Base-by-base conservation (phyloP, 2,797 vertebrate species). In the Halcyon leucocephala region DNA sequence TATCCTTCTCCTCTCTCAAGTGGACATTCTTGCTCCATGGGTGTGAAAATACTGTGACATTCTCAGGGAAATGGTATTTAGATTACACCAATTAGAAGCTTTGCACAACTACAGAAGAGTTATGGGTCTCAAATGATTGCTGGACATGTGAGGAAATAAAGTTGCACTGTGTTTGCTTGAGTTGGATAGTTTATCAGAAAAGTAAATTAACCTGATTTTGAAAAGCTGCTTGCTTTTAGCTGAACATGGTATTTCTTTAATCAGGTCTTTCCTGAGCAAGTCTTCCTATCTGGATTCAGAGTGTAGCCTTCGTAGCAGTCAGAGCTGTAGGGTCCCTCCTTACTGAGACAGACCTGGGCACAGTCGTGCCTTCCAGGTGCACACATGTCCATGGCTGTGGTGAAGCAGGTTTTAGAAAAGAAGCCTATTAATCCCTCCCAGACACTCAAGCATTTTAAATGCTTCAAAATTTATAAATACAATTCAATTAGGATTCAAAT, bases 281-380 rank as follows among this genome's bases (percentile, higher is more conserved):
- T 99, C 94, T 98, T 99, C 97, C 96, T 97, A 96, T 99, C 99
- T 66, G 95, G 85, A 73, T 99, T 99, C 94, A 99, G 94, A 62
- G 96, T 82, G 35, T 98, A 99, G n/a, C 99, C 99, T 19, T 95
- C 87, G 3, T 94, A 97, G 97, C 99, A 99, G 90, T 96, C 97
- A 80, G 99, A 99, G 96, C 92, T 95, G 92, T 98, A 98, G 13
- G 98, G 98, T 65, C 97, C 96, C 9, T 89, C 97, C 5, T 84
- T 98, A 33, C 97, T 98, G 95, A 99, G 97, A 95, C 99, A 99
- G 74, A 99, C 92, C 51, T 99, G 99, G 58, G 99, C 98, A 89
- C 99, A 99, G 19, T 97, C 97, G 5, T 99, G 99, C 48, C 89
- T 97, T 97, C 98, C 98, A 69, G 96, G 93, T 81, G 98, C 94